Percentiles rank a stretch among this genome's conserved stretches.
These are phyloP conservation scores for Rhabdomys dilectus DNA, from an alignment of 2,113 vertebrate species.

Conservation along the genomic window DNA sequence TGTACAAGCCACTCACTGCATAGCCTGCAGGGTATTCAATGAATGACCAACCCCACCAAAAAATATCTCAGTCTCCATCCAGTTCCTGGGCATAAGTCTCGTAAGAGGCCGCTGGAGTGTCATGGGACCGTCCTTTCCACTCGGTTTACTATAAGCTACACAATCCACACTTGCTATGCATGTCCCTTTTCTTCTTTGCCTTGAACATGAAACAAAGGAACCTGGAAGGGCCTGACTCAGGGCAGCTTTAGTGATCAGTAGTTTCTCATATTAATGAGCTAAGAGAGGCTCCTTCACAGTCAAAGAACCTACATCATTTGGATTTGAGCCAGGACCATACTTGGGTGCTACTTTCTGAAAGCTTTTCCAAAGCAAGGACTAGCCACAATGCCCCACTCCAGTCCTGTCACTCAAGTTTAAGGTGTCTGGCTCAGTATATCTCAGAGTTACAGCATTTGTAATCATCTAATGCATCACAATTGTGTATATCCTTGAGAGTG, in stretches of 20 bases:
- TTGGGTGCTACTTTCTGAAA: neutral
- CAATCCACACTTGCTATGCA: neutral
- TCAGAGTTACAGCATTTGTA: neutral
- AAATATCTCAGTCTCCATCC: neutral
- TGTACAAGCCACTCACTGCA: neutral
- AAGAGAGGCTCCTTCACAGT: neutral
- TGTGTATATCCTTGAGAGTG: slow-evolving; percentile 2
- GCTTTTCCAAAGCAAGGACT: neutral
- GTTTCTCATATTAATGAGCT: neutral
- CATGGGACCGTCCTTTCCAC: neutral
- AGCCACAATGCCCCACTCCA: neutral
- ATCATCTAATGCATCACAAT: slow-evolving; percentile 1
- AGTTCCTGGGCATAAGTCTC: neutral
- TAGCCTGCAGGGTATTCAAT: no score
- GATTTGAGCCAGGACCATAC: neutral
- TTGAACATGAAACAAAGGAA: neutral
- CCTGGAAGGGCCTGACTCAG: neutral
- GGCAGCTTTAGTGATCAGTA: neutral
- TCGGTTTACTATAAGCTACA: neutral
- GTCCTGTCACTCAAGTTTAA: neutral
- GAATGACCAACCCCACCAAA: neutral
- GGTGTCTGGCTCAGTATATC: neutral
- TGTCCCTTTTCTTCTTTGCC: neutral
- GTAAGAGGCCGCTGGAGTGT: neutral
- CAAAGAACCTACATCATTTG: neutral